Evolutionary conservation across 2,113 vertebrate species (phyloP).

Genomic region (Ahaetulla prasina): DNA sequence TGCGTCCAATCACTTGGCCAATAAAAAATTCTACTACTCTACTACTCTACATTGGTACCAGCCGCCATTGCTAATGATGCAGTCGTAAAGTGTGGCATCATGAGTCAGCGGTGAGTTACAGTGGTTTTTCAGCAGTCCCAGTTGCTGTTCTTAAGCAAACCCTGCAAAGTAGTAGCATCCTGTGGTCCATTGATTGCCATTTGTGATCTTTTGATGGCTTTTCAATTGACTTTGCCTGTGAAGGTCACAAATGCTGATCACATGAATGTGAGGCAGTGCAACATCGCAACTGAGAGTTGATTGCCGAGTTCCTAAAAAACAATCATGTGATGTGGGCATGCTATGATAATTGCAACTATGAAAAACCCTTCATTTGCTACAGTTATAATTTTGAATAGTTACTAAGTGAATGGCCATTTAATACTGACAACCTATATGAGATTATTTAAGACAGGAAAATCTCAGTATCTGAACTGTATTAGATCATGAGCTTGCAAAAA

Average conservation of each 20-base stretch:
- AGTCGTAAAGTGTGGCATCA: no score
- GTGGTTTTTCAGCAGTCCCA: background rate
- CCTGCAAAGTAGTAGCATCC: background rate
- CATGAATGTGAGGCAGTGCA: background rate
- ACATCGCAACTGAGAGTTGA: background rate
- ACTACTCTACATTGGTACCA: no score
- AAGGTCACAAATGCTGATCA: background rate
- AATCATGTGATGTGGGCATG: no score
- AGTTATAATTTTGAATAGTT: background rate
- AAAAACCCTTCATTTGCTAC: background rate
- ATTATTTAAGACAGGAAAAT: background rate
- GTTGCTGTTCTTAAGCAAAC: background rate
- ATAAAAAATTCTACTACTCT: no score
- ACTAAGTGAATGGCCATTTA: background rate
- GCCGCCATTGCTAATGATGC: no score
- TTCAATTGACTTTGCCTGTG: background rate
- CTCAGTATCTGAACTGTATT: background rate
- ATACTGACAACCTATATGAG: background rate
- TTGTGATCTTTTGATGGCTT: background rate
- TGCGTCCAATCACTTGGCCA: no score
- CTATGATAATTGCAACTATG: background rate
- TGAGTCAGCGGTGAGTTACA: background rate
- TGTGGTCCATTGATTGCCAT: background rate
- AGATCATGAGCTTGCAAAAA: background rate
- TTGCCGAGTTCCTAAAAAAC: background rate